Conservation (phyloP, 2,797 vertebrate species). For the Sphenopsis melanotis region DNA sequence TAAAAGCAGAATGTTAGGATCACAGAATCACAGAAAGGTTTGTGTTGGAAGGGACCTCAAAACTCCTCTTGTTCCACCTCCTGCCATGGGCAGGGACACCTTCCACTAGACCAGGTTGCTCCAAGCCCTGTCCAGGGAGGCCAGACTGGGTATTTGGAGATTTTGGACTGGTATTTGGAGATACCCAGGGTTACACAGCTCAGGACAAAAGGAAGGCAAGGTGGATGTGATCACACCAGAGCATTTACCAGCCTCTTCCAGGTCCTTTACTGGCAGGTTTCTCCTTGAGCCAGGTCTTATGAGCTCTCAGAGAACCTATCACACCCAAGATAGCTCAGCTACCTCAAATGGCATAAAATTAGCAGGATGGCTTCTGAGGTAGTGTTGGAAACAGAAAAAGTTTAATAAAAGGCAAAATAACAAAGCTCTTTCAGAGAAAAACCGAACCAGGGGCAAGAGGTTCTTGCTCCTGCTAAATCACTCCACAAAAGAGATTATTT, state of each 20-base stretch:
- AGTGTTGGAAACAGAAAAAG: neutral
- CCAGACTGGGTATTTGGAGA: neutral
- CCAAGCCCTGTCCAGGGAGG: neutral
- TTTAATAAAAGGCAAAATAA: neutral
- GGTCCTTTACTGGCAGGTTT: neutral
- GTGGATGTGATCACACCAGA: neutral
- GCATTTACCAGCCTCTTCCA: neutral
- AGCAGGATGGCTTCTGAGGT: neutral
- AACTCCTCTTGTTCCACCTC: too few species aligned
- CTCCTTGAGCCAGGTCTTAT: neutral
- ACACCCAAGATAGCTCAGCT: neutral
- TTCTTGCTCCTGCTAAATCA: neutral
- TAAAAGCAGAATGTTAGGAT: too few species aligned
- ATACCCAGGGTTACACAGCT: neutral
- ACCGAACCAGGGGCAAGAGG: neutral
- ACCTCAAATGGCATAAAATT: neutral
- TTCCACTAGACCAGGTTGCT: too few species aligned
- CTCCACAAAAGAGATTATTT: neutral
- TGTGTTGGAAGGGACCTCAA: too few species aligned
- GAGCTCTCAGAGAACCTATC: neutral
- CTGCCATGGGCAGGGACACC: too few species aligned
- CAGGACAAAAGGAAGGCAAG: neutral
- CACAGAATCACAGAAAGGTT: too few species aligned
- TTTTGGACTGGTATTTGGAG: too few species aligned
- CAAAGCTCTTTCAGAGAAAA: neutral